Conservation (phyloP, 2,113 vertebrate genomes). For the Arothron firmamentum region DNA sequence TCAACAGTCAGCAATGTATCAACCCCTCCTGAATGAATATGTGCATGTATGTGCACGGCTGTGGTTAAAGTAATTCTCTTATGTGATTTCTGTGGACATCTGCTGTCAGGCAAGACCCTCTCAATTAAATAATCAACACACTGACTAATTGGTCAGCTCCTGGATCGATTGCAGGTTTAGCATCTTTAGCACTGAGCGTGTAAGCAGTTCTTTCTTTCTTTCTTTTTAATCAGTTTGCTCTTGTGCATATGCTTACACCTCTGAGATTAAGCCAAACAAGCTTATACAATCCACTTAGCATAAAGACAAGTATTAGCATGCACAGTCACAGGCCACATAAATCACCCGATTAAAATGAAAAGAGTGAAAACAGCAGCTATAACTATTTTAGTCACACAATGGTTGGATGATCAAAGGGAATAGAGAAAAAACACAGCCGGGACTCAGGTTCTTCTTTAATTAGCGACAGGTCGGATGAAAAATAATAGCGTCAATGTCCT, state of each 20-base stretch:
- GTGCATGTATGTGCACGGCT: constrained; percentile 7
- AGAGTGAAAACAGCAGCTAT: constrained; percentile 7
- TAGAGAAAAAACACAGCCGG: constrained; percentile 30
- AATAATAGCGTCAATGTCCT: neutral
- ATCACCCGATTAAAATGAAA: constrained; percentile 27
- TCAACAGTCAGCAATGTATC: constrained; percentile 41
- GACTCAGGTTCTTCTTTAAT: constrained; percentile 3
- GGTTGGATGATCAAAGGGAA: constrained; percentile 36
- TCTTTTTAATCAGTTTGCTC: neutral
- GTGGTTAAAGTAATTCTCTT: neutral
- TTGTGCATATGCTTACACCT: constrained; percentile 37
- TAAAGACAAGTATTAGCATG: constrained; percentile 54
- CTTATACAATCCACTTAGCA: constrained; percentile 59
- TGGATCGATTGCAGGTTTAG: constrained; percentile 37
- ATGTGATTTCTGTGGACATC: constrained; percentile 2
- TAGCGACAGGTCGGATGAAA: neutral
- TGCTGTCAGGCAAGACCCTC: neutral
- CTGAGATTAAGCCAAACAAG: constrained; percentile 54
- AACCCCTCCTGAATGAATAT: constrained; percentile 27
- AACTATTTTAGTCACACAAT: constrained; percentile 40
- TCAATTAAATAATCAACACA: constrained; percentile 8
- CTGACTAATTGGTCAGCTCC: constrained; percentile 40
- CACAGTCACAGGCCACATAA: constrained; percentile 54
- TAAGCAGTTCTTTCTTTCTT: constrained; percentile 1
- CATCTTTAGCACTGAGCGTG: constrained; percentile 20